Conservation (phyloP, 2,113 vertebrate species). For the Trematocara nigrifrons region DNA sequence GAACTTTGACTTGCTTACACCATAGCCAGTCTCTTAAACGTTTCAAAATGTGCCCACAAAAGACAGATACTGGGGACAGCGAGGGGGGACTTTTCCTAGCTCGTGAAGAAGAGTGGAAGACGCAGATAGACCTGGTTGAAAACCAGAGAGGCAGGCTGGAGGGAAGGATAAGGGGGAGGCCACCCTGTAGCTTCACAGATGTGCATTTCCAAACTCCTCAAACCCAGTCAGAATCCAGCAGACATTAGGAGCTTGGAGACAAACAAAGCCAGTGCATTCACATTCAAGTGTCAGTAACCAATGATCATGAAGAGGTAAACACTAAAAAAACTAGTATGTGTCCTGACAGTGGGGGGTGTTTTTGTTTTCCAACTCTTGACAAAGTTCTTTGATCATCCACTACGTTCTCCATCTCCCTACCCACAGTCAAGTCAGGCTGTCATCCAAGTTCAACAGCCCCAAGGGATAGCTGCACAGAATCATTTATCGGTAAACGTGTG, state of each 20-base stretch:
- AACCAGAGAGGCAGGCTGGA: background rate
- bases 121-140: background rate
- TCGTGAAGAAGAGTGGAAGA: background rate
- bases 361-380: background rate
- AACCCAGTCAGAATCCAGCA: background rate
- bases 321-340: background rate
- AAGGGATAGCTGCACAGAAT: background rate
- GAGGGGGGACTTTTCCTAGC: background rate
- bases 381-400: background rate
- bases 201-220: conserved; percentile 33
- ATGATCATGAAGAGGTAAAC: background rate
- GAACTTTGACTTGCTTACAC: conserved; percentile 9
- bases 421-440: background rate
- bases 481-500: conserved; percentile 14
- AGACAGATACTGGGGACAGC: background rate
- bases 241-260: background rate
- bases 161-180: background rate
- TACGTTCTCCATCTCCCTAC: background rate
- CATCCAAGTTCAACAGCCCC: background rate
- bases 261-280: background rate
- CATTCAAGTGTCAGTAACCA: background rate
- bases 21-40: background rate
- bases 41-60: conserved; percentile 8
- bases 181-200: conserved; percentile 22
- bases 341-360: background rate